These are phyloP conservation scores for Tamandua tetradactyla DNA, from an alignment of 2,797 vertebrate genomes.

Conservation along the genomic window DNA sequence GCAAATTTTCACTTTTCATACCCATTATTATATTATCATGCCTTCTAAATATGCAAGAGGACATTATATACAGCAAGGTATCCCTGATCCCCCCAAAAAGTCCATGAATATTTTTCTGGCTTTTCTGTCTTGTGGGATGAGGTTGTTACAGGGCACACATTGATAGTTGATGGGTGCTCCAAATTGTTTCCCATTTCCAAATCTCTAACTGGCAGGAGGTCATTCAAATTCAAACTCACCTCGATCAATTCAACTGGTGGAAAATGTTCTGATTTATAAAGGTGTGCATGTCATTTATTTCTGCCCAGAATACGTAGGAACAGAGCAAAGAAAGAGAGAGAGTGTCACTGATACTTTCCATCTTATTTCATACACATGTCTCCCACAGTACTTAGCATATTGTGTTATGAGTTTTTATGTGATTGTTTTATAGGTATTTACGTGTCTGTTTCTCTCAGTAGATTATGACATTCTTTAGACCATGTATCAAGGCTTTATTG, in stretches of 20 bases:
- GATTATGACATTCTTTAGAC: not conserved
- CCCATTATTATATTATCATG: not conserved
- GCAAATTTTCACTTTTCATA: not conserved
- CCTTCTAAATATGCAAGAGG: not conserved
- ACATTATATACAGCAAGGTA: not conserved
- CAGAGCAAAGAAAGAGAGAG: not conserved
- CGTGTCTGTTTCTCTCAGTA: not conserved
- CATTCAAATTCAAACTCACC: not conserved
- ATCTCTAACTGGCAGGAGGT: too few relatives aligned
- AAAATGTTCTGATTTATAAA: too few relatives aligned
- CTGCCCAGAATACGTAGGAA: accelerated
- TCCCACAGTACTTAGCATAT: accelerated
- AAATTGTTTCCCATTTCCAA: not conserved
- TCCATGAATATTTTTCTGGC: not conserved
- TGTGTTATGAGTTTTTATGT: not conserved
- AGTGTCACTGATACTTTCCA: not conserved
- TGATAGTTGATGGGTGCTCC: not conserved
- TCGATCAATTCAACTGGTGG: accelerated
- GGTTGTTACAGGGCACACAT: not conserved
- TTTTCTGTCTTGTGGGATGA: not conserved
- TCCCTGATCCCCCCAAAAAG: not conserved
- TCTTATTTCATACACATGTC: accelerated
- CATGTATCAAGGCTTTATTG: not conserved
- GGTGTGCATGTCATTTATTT: accelerated
- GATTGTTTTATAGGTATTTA: not conserved